Evolutionary conservation across 2,888 invertebrate species (phyloP).

Genomic region (Taphrorychus bicolor): DNA sequence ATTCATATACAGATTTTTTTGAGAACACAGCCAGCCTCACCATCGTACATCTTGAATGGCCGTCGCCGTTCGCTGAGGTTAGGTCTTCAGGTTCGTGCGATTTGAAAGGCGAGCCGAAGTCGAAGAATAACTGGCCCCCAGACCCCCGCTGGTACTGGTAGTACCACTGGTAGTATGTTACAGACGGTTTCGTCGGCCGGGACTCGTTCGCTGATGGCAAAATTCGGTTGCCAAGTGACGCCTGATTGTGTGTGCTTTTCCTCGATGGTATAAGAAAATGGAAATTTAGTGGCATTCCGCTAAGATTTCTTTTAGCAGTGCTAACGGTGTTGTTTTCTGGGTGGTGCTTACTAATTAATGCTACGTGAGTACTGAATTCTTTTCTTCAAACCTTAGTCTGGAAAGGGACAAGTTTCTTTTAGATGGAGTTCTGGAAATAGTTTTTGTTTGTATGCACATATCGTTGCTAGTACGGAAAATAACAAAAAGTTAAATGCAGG

Average conservation of each 20-base stretch:
- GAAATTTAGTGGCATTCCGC: conserved; percentile 2
- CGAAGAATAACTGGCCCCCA: conserved; percentile 12
- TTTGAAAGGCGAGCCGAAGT: conserved; percentile 16
- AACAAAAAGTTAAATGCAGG: too few species aligned
- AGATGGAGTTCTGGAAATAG: too few species aligned
- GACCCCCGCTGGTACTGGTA: conserved; percentile 1
- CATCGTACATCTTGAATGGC: conserved; percentile 6
- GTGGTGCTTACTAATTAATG: not conserved
- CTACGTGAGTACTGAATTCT: not conserved
- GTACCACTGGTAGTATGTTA: conserved; percentile 9
- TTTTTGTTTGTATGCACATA: too few species aligned
- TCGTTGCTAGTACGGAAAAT: too few species aligned
- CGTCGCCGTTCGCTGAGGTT: conserved; percentile 7
- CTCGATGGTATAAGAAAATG: not conserved
- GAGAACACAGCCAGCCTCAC: not conserved
- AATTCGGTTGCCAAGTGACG: conserved; percentile 17
- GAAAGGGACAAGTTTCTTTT: too few species aligned
- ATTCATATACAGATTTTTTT: conserved; percentile 6
- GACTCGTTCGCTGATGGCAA: too few species aligned
- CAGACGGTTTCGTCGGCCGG: conserved; percentile 7
- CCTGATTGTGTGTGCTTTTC: conserved; percentile 4
- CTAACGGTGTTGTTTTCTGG: not conserved
- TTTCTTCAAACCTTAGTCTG: too few species aligned
- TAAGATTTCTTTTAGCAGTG: not conserved
- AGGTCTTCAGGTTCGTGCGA: conserved; percentile 8